Base-by-base conservation (phyloP, 2,797 vertebrate genomes). In the Sebastolobus altivelis region DNA sequence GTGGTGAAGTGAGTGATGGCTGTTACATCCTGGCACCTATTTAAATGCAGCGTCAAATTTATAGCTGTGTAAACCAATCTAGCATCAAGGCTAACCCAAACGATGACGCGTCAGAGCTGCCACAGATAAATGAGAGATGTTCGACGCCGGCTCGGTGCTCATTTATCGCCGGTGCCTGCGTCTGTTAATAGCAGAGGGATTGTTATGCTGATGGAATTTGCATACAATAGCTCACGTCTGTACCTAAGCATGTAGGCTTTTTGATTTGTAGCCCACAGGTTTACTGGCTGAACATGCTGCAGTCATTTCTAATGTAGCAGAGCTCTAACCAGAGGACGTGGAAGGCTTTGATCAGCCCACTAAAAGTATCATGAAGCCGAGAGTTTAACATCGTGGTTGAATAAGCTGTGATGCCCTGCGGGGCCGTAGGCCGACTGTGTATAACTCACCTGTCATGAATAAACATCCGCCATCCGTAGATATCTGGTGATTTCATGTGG, bases 391-490 rank as follows among this genome's bases (percentile, higher is more conserved):
- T 69, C 55, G 77, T 71, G 80, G 70, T 76, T 87, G 83, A 92
- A 80, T 75, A 81, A 82, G 68, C 78, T 38, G 18, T 27, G 43
- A 35, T 86, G 71, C 79, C 82, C 86, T 59, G 81, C 82, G 72
- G 84, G 71, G 72, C 77, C 55, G 22, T 22, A 54, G 71, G 72
- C 72, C 77, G 20, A 25, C 78, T 65, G 73, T 10, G 38, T 69
- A 67, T 58, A 84, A 65, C 86, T 88, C 89, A 90, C 90, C 88
- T 91, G 86, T 77, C 87, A 92, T 88, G 84, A 91, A 88, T 89
- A 93, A 93, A 91, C 83, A 93, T 81, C 76, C 65, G 18, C 61
- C 61, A 20, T 67, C 66, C 11, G 6, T 40, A 68, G 63, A 71
- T 83, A 71, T 85, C 77, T 84, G 66, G 76, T 78, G 75, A 79